Conservation (phyloP, 2,888 invertebrate genomes). For the Drosophila flavopinicola region DNA sequence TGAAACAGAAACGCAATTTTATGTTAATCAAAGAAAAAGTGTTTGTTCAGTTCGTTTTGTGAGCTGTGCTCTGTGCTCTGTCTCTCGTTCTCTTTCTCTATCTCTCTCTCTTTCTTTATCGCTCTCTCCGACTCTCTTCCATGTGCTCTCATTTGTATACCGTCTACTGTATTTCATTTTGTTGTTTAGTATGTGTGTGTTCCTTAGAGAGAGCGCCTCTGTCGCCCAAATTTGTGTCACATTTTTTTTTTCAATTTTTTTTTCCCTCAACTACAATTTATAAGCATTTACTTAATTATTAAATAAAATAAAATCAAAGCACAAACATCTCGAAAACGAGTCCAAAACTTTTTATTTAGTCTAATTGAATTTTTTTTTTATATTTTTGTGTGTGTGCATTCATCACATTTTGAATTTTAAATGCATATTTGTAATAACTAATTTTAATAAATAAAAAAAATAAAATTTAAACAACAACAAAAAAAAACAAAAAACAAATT, state of each 20-base stretch:
- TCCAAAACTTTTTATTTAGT: conserved; percentile 25
- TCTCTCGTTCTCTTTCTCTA: not conserved
- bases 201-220: conserved; percentile 27
- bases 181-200: conserved; percentile 38
- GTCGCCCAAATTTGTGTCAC: not conserved
- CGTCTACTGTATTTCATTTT: conserved; percentile 17
- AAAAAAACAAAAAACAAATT: conserved; percentile 25
- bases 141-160: conserved; percentile 20
- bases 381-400: conserved; percentile 75
- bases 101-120: not conserved
- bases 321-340: conserved; percentile 15
- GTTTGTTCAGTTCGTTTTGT: conserved; percentile 16
- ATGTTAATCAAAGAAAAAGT: not conserved
- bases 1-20: not conserved
- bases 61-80: conserved; percentile 6
- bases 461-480: conserved; percentile 20
- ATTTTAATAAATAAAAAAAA: conserved; percentile 35
- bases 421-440: conserved; percentile 45
- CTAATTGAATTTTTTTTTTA: conserved; percentile 52
- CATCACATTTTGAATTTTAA: conserved; percentile 40
- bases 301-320: conserved; percentile 37
- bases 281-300: conserved; percentile 74
- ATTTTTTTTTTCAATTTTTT: conserved; percentile 41
- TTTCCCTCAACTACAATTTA: conserved; percentile 42
- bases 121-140: not conserved